Evolutionary conservation across 2,888 invertebrate genomes (phyloP), one percentile per base, ranked within the genome.

Genomic region (Chrysolina haemoptera): DNA sequence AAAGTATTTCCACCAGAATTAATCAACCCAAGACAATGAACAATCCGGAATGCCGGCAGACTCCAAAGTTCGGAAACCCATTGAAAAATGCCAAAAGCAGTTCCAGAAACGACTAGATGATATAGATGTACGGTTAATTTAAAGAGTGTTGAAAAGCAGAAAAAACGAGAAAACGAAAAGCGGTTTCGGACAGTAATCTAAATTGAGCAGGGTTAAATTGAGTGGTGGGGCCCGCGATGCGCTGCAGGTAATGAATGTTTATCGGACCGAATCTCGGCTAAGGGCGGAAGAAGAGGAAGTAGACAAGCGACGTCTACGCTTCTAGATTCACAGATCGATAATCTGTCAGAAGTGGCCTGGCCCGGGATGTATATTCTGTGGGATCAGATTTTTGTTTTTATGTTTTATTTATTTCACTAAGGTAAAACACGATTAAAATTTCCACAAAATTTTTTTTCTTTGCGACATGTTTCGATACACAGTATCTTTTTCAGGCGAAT

Each of bases 171-270:
- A 82, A 83, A 81, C 75, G 80, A 55, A 81, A 82, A 83, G 82
- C 82, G 84, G 82, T 83, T 83, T 86, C 84, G 85, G 86, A 84
- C 86, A 83, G 85, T 87, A 87, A 87, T 87, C 86, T 85, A 86
- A 87, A 87, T 86, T 86, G 87, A 86, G 85, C 83, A 81, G 86
- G 85, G 85, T 86, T 87, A 86, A 86, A 86, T 86, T 86, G 86
- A 85, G 85, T 86, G 84, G 84, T 83, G 85, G 84, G 84, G 84
- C 76, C 75, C 75, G 79, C 79, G 43, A 43, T 43, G 75, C 80
- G 78, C 78, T 82, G 81, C 84, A 85, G 85, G 86, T 86, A 87
- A 87, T 86, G 87, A 87, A 87, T 87, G 86, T 87, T 87, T 86
- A 86, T 86, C 85, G 86, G 82, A 80, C 83, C 82, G 86, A 87